Conservation (phyloP, 2,888 invertebrate genomes). For the Tryphoninae sp. region DNA sequence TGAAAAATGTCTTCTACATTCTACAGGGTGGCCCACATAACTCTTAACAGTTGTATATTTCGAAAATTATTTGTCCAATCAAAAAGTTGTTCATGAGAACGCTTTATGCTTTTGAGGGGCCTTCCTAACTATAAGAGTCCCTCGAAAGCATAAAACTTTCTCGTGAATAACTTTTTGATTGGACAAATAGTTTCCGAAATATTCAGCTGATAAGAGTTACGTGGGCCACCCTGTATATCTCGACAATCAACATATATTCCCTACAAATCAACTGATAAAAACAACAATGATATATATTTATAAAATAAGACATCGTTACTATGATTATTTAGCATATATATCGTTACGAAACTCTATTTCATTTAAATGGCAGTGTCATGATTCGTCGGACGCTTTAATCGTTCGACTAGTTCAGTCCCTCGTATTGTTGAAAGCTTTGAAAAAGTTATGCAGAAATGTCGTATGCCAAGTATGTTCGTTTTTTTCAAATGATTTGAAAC, state of each 20-base stretch:
- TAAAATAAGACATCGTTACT: conserved; percentile 17
- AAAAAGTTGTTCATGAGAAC: no score
- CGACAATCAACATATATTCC: conserved; percentile 36
- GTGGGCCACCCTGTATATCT: no score
- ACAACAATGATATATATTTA: conserved; percentile 19
- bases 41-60: no score
- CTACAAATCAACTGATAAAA: conserved; percentile 29
- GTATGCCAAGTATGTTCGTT: neutral
- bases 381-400: conserved; percentile 2
- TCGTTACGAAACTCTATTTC: conserved; percentile 22
- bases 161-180: no score
- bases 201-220: no score
- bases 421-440: conserved; percentile 24
- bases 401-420: conserved; percentile 39
- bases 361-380: conserved; percentile 56
- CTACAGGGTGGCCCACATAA: no score
- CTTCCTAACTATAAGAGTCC: no score
- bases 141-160: no score
- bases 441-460: conserved; percentile 23
- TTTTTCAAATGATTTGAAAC: conserved; percentile 9
- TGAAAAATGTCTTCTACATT: conserved; percentile 3
- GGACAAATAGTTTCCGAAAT: no score
- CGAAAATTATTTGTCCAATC: no score
- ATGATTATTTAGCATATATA: neutral
- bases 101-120: no score